phyloP scores from a whole-genome alignment of 2,888 invertebrate genomes.

The Chouioia cunea region DNA sequence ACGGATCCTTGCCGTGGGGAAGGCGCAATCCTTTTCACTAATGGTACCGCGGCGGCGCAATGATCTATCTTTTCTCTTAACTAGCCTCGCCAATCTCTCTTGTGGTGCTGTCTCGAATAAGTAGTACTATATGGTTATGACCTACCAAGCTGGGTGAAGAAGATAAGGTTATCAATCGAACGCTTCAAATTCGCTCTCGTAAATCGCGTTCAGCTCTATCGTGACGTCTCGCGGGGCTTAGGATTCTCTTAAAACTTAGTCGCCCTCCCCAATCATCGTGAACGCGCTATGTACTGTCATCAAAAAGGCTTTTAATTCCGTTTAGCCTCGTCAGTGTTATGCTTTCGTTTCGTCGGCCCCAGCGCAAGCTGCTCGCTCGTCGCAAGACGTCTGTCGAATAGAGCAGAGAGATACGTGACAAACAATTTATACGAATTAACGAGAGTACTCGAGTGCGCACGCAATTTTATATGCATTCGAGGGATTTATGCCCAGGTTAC shows the following conservation, averaged over 20 bases:
- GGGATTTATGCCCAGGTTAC: constrained; percentile 22
- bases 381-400: background rate
- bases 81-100: constrained; percentile 31
- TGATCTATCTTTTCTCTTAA: constrained; percentile 17
- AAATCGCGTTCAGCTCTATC: constrained; percentile 38
- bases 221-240: constrained; percentile 35
- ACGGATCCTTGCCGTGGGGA: constrained; percentile 38
- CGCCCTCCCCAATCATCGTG: background rate
- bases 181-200: constrained; percentile 28
- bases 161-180: constrained; percentile 46
- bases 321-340: constrained; percentile 39
- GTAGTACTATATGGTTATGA: background rate
- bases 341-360: background rate
- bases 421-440: constrained; percentile 24
- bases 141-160: background rate
- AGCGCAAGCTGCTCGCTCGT: background rate
- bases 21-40: constrained; percentile 36
- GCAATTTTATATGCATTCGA: background rate
- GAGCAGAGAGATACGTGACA: too few relatives aligned
- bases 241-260: background rate
- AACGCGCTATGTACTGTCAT: background rate
- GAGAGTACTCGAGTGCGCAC: background rate
- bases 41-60: constrained; percentile 2
- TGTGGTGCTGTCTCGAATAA: background rate
- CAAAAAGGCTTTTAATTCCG: constrained; percentile 35